Evolutionary conservation across 2,888 invertebrate genomes (phyloP).

Genomic region (Cheiracanthium punctorium): DNA sequence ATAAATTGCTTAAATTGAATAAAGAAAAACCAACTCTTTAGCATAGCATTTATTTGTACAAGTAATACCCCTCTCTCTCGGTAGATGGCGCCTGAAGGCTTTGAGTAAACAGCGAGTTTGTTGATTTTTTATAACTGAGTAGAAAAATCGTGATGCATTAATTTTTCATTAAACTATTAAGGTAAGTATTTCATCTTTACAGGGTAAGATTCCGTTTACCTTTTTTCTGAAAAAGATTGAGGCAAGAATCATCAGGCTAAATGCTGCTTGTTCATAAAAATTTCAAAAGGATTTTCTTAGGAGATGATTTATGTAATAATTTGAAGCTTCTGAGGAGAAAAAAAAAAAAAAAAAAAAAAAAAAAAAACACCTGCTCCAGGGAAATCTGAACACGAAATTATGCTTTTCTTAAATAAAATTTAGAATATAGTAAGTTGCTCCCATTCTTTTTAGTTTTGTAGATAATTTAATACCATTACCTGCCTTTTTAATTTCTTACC

Average conservation of each 20-base stretch:
- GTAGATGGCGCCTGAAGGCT: slow-evolving; percentile 46
- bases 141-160: slow-evolving; percentile 1
- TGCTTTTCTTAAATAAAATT: neutral
- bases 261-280: neutral
- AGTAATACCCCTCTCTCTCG: slow-evolving; percentile 28
- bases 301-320: neutral
- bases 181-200: neutral
- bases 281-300: neutral
- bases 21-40: neutral
- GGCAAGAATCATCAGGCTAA: neutral
- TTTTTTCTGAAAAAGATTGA: neutral
- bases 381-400: neutral
- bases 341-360: too few species aligned
- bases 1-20: slow-evolving; percentile 39
- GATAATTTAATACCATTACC: too few species aligned
- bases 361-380: neutral
- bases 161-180: slow-evolving; percentile 12
- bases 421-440: neutral
- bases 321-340: too few species aligned
- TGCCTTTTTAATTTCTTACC: too few species aligned
- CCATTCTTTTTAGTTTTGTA: neutral
- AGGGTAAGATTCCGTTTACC: neutral
- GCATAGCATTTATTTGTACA: slow-evolving; percentile 8
- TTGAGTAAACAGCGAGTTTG: slow-evolving; percentile 20
- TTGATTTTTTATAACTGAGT: neutral